Evolutionary conservation across 2,797 vertebrate genomes (phyloP).

Genomic region (Epinephelus awoara): DNA sequence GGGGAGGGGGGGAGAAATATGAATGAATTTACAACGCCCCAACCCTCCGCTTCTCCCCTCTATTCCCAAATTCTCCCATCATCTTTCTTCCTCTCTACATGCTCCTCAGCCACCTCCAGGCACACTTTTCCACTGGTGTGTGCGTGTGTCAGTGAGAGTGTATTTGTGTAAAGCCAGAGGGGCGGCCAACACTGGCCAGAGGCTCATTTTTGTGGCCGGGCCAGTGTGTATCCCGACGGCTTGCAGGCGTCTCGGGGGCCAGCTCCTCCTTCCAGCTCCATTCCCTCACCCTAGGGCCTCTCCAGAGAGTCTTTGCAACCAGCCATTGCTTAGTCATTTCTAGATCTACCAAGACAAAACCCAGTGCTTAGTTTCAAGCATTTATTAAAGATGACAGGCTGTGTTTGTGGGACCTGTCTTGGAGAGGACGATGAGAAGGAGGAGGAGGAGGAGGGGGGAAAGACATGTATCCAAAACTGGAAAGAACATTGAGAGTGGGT

Average conservation of each 20-base stretch:
- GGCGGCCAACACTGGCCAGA: constrained; percentile 72
- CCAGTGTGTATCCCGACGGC: constrained; percentile 83
- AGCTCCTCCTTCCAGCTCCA: constrained; percentile 71
- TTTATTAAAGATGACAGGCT: constrained; percentile 77
- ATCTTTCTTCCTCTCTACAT: constrained; percentile 64
- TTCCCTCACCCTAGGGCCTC: constrained; percentile 72
- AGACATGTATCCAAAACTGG: constrained; percentile 62
- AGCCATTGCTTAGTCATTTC: constrained; percentile 74
- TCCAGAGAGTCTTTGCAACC: constrained; percentile 64
- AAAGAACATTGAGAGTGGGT: constrained; percentile 65
- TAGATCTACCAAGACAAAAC: constrained; percentile 58
- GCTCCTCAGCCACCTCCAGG: constrained; percentile 71
- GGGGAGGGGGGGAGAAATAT: constrained; percentile 67
- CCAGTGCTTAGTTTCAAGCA: constrained; percentile 60
- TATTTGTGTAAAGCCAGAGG: constrained; percentile 75
- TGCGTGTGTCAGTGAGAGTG: constrained; percentile 67
- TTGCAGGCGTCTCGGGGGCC: constrained; percentile 83
- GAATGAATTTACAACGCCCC: constrained; percentile 81
- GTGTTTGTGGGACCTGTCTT: constrained; percentile 63
- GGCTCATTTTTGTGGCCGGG: constrained; percentile 84
- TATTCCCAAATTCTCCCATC: constrained; percentile 71
- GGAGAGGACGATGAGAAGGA: constrained; percentile 31
- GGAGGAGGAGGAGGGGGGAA: background rate
- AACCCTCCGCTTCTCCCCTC: constrained; percentile 53
- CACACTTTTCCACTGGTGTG: constrained; percentile 78